A percentile compares a stretch with the other conserved stretches of the same genome.
Evolutionary conservation across 2,797 vertebrate species (phyloP).

Genomic region (Agapornis canus): DNA sequence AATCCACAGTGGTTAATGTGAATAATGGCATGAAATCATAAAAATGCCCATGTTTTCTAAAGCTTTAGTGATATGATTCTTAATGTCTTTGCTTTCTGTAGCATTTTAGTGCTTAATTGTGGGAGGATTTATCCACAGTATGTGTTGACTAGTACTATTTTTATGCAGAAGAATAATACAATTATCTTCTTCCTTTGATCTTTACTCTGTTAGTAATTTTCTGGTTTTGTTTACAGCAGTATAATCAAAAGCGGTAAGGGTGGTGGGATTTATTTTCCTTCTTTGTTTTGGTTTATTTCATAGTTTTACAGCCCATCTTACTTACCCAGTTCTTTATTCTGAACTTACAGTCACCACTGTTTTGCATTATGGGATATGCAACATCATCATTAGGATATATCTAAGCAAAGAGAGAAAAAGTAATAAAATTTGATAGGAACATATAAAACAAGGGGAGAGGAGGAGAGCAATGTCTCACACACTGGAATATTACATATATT

Average conservation of each 20-base stretch:
- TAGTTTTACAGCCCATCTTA: not conserved
- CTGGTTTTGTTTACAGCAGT: not conserved
- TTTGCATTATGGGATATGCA: not conserved
- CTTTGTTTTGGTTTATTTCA: not conserved
- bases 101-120: conserved; percentile 8
- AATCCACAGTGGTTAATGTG: not conserved
- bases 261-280: not conserved
- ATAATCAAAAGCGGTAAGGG: not conserved
- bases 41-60: not conserved
- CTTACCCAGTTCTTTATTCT: not conserved
- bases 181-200: not conserved
- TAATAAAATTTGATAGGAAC: not conserved
- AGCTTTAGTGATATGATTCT: not conserved
- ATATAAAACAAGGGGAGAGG: not conserved
- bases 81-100: not conserved
- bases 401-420: not conserved
- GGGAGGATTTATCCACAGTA: not conserved
- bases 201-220: not conserved
- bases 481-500: not conserved
- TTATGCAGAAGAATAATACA: not conserved
- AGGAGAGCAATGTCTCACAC: not conserved
- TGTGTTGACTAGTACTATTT: not conserved
- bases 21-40: not conserved
- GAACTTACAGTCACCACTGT: not conserved
- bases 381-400: not conserved